These are phyloP conservation scores for Drosophila nannoptera DNA, from an alignment of 1,140 invertebrate species.

Conservation along the genomic window DNA sequence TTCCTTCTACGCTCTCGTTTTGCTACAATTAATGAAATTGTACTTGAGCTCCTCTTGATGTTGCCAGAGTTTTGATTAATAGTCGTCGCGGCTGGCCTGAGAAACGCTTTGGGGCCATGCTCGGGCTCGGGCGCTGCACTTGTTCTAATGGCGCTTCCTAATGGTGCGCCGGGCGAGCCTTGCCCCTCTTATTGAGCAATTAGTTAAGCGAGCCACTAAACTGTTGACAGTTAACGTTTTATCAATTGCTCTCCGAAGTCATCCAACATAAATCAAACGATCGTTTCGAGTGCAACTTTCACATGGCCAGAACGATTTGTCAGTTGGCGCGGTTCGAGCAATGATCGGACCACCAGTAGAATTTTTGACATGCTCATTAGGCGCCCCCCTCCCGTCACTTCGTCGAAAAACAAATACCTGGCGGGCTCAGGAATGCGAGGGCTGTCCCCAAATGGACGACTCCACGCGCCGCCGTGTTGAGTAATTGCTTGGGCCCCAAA, in stretches of 20 bases:
- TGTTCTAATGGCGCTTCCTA: conserved; percentile 58
- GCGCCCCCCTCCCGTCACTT: conserved; percentile 15
- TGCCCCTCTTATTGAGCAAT: conserved; percentile 66
- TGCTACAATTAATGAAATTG: conserved; percentile 74
- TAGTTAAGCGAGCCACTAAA: conserved; percentile 60
- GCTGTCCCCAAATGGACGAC: conserved; percentile 15
- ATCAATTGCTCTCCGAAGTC: conserved; percentile 32
- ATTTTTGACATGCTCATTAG: conserved; percentile 73
- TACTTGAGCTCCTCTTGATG: conserved; percentile 28
- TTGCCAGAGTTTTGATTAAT: conserved; percentile 63
- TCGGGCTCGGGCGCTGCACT: conserved; percentile 49
- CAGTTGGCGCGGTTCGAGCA: conserved; percentile 30
- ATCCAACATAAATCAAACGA: conserved; percentile 53
- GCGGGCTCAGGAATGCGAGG: conserved; percentile 58
- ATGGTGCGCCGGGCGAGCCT: neutral
- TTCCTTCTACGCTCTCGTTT: conserved; percentile 50
- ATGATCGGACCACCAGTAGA: conserved; percentile 62
- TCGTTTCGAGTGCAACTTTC: conserved; percentile 56
- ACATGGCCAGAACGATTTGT: conserved; percentile 58
- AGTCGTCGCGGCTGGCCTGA: conserved; percentile 45
- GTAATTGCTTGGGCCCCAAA: no score
- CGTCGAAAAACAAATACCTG: conserved; percentile 57
- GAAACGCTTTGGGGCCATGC: conserved; percentile 43
- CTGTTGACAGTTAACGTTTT: conserved; percentile 63
- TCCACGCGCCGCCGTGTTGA: no score